Conservation (phyloP, 2,797 vertebrate species). For the Nasua narica region DNA sequence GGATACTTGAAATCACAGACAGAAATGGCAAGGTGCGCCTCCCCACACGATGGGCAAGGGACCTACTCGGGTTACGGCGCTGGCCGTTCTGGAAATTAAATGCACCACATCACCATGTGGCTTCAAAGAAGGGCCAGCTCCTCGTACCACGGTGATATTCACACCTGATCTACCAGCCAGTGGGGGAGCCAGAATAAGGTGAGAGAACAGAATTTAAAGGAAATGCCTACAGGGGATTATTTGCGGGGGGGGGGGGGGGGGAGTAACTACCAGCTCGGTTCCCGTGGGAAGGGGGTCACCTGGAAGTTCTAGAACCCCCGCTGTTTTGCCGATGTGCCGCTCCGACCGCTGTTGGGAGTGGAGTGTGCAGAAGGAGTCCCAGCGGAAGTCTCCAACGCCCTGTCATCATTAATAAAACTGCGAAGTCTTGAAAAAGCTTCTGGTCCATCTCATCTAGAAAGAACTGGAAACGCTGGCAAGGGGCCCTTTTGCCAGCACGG, state of each 20-base stretch:
- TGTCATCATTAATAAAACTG: not conserved
- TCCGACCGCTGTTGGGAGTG: not conserved
- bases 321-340: not conserved
- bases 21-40: conserved; percentile 67
- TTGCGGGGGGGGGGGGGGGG: not conserved
- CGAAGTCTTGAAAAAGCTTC: not conserved
- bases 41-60: conserved; percentile 21
- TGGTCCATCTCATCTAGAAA: not conserved
- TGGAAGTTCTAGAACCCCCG: not conserved
- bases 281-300: not conserved
- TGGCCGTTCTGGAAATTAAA: conserved; percentile 61
- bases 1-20: conserved; percentile 66
- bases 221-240: not conserved
- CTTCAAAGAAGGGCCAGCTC: conserved; percentile 39
- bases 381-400: not conserved
- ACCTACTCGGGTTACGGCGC: conserved; percentile 36
- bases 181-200: not conserved
- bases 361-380: not conserved
- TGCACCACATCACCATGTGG: not conserved
- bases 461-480: not conserved
- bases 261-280: conserved; percentile 15
- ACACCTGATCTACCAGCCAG: not conserved
- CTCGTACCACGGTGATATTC: not conserved
- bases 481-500: not conserved
- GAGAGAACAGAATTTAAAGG: not conserved